Evolutionary conservation across 64 coral and sea anemone species (phyloP).

Genomic region (Stylophora pistillata): DNA sequence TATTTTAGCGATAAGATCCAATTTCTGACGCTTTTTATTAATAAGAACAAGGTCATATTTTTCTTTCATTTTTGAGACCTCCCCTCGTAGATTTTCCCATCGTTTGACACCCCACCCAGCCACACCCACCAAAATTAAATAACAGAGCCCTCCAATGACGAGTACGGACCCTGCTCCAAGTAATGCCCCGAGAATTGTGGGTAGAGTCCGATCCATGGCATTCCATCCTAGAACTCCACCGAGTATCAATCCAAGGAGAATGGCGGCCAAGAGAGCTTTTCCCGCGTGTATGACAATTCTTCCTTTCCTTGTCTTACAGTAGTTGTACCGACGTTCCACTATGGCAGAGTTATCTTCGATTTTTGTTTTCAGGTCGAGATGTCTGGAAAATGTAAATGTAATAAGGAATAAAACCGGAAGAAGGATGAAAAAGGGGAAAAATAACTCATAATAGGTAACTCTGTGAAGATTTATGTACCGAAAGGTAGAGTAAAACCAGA

Average conservation of each 20-base stretch:
- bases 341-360: neutral
- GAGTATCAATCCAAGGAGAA: neutral
- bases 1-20: neutral
- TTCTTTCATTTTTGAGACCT: neutral
- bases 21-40: neutral
- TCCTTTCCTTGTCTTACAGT: neutral
- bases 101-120: neutral
- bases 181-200: neutral
- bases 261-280: neutral
- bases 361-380: neutral
- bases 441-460: no score
- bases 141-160: neutral
- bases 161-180: neutral
- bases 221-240: constrained; percentile 5
- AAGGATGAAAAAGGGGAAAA: neutral
- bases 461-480: no score
- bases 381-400: neutral
- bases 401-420: no score
- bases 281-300: neutral
- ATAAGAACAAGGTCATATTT: neutral
- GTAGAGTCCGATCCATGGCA: neutral
- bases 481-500: no score
- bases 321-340: neutral
- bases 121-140: neutral
- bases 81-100: neutral